These are phyloP conservation scores for Poecilobothrus nobilitatus DNA, from an alignment of 2,888 invertebrate genomes.

Conservation along the genomic window DNA sequence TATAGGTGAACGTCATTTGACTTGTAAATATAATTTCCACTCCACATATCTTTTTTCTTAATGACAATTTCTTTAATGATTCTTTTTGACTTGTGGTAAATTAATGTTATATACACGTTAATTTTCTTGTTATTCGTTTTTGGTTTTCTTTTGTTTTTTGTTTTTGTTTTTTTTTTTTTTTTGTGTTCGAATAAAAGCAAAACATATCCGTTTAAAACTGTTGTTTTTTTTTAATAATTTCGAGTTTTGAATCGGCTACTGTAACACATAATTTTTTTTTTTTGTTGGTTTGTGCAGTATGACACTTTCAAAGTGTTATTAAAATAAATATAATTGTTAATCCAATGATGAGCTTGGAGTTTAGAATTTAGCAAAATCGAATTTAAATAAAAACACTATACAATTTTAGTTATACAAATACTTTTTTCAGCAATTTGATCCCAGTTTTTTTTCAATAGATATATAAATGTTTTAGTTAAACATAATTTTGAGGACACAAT, in stretches of 20 bases:
- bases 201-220: neutral
- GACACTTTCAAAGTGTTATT: neutral
- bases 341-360: too few relatives aligned
- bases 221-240: neutral
- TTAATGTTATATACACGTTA: too few relatives aligned
- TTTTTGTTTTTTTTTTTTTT: neutral
- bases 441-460: too few relatives aligned
- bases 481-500: too few relatives aligned
- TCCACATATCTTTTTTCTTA: neutral
- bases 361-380: too few relatives aligned
- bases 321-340: too few relatives aligned
- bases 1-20: neutral
- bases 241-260: neutral
- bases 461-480: too few relatives aligned
- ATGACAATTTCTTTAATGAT: neutral
- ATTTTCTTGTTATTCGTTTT: neutral
- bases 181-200: neutral
- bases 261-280: neutral
- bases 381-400: too few relatives aligned
- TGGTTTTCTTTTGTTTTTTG: neutral
- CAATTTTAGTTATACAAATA: too few relatives aligned
- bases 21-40: neutral
- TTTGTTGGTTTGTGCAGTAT: neutral
- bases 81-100: too few relatives aligned
- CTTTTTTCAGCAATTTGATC: too few relatives aligned